These are phyloP conservation scores for Lithobates sylvaticus DNA, from an alignment of 2,797 vertebrate species.

Conservation along the genomic window DNA sequence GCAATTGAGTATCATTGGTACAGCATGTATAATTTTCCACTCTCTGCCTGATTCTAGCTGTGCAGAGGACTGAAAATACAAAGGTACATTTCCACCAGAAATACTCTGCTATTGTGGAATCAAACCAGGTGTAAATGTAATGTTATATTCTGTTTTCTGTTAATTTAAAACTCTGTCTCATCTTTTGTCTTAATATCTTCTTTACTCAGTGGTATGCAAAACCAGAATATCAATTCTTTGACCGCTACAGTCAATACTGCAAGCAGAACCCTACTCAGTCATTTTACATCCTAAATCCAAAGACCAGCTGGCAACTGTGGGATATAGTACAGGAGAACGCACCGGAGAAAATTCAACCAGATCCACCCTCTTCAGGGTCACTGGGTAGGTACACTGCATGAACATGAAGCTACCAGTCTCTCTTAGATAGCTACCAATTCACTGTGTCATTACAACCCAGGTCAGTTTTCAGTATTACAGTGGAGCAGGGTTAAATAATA, in stretches of 20 bases:
- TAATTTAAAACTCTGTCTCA: background rate
- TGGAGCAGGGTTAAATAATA: no score
- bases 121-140: no score
- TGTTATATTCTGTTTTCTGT: no score
- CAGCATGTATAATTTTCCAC: no score
- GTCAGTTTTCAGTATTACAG: no score
- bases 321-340: slow-evolving; percentile 81
- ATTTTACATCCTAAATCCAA: slow-evolving; percentile 82
- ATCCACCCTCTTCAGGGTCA: slow-evolving; percentile 82
- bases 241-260: slow-evolving; percentile 74
- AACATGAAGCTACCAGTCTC: background rate
- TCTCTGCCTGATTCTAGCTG: no score
- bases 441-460: no score
- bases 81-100: no score
- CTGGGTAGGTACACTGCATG: slow-evolving; percentile 73
- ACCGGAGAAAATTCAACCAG: slow-evolving; percentile 78
- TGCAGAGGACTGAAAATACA: no score
- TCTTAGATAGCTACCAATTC: no score
- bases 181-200: background rate
- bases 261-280: slow-evolving; percentile 72
- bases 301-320: slow-evolving; percentile 82
- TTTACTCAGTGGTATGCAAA: slow-evolving; percentile 78
- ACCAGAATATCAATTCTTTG: slow-evolving; percentile 79
- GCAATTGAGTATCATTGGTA: no score
- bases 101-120: no score